Evolutionary conservation across 2,113 vertebrate genomes (phyloP), one percentile per base, ranked within the genome.

Genomic region (Pluvialis apricaria): DNA sequence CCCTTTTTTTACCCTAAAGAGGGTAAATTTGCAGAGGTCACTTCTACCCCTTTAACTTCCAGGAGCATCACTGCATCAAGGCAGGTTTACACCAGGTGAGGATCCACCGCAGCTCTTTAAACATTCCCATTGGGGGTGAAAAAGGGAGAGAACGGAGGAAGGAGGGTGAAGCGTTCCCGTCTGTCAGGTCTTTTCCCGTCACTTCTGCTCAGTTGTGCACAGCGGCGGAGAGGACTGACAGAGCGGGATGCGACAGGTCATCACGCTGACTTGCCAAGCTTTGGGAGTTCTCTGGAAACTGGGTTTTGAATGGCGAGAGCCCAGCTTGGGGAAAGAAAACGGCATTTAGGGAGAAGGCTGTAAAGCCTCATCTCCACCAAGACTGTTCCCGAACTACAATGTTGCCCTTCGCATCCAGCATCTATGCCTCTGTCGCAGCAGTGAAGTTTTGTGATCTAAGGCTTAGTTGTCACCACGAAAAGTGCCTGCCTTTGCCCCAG

Each of bases 121-220:
- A 10, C 52, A 2, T 3, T 3, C 22, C 0, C 15, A 0, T 1
- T 1, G 36, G 12, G 22, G 24, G 8, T 44, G 62, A 1, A 12
- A 15, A 29, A 31, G 9, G 65, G 54, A 34, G 29, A n/a, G 55
- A 10, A 19, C 2, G 32, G 47, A 24, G 5, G 61, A 4, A 66
- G 84, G 55, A 55, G 31, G 13, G 38, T 0, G 1, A n/a, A 57
- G 71, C 45, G n/a, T 31, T 58, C 28, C 40, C 0, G 0, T 18
- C 72, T 85, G 81, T 21, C 54, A 16, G 55, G 29, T 3, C 32
- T 65, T 7, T 3, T 24, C 64, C 83, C 51, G 1, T 90, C 55
- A 0, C 68, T 68, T 1, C 66, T 17, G 57, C 76, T 34, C 6
- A 1, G 11, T 10, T 25, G n/a, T 29, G 71, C 51, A 4, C 1